Evolutionary conservation across 2,113 vertebrate species (phyloP), one percentile per base, ranked within the genome.

Genomic region (Speoplatyrhinus poulsoni): DNA sequence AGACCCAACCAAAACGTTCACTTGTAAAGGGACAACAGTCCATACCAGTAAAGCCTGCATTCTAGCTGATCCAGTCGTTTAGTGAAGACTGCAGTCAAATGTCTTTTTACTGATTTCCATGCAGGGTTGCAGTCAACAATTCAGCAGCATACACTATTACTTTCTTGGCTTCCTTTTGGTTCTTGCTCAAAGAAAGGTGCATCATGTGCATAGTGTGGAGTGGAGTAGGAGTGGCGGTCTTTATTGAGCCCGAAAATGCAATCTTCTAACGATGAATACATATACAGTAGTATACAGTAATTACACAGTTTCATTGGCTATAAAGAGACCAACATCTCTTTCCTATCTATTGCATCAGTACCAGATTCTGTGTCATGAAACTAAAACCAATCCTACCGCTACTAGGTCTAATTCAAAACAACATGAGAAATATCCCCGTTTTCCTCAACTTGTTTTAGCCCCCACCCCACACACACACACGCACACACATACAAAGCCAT

Each of bases 31-130:
- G 71, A 72, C 81, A 68, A 75, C 17, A 61, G 74, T 67, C 76
- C 76, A 62, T 61, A 73, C 58, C 74, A 71, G 70, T 68, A 65
- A 82, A 56, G 78, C 79, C 83, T 73, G 70, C 62, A 78, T 72
- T 78, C 70, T 77, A 79, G 72, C 72, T 67, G 53, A 84, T 67
- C 82, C 88, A 86, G 87, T 87, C 89, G 83, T 88, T 88, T 88
- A 83, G 75, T 80, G 87, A 79, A 71, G 80, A 85, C 80, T 85
- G 78, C 76, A 80, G 84, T 72, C 80, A 76, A 41, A 41, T 41
- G 36, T 41, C 36, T 41, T 41, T 41, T 41, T 41, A 41, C 36
- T 41, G 36, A 5, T 41, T 41, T 41, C 36, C 36, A 41, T 41
- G 4, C 36, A 41, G 36, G 4, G 0, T 41, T 41, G 36, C 7